phyloP scores from a whole-genome alignment of 2,113 vertebrate species.

The Nettapus auritus region DNA sequence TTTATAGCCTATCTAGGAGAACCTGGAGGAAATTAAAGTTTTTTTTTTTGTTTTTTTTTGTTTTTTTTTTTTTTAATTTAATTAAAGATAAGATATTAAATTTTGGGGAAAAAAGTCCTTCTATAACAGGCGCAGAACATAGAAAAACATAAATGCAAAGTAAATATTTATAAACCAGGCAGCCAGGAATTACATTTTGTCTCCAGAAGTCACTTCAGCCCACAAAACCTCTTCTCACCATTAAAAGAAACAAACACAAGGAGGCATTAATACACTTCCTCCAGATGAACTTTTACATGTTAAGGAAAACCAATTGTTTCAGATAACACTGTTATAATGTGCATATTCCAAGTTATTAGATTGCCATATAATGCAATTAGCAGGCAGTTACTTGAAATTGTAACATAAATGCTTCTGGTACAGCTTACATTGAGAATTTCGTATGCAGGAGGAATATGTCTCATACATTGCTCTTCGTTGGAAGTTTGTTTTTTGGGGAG shows the following conservation, averaged over 20 bases:
- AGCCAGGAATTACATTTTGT: neutral
- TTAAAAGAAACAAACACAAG: neutral
- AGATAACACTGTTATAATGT: neutral
- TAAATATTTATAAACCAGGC: neutral
- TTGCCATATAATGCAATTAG: neutral
- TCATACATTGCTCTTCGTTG: neutral
- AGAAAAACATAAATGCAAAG: neutral
- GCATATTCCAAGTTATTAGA: constrained; percentile 6
- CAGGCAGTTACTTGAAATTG: neutral
- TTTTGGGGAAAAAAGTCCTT: neutral
- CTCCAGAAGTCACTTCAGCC: neutral
- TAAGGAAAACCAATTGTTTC: neutral
- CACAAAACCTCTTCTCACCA: neutral
- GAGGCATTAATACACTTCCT: neutral
- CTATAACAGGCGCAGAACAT: neutral
- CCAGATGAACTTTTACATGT: constrained; percentile 3
- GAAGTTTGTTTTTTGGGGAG: neutral
- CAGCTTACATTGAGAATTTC: neutral
- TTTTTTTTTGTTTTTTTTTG: neutral
- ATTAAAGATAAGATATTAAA: neutral
- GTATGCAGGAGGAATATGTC: neutral
- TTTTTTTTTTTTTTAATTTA: neutral
- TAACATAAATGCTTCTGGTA: neutral
- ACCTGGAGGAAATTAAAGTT: neutral
- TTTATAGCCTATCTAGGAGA: neutral